A percentile compares a stretch with the other conserved stretches of the same genome.
These are phyloP conservation scores for Spatulosminthurus flaviceps DNA, from an alignment of 2,888 invertebrate species.

Conservation along the genomic window DNA sequence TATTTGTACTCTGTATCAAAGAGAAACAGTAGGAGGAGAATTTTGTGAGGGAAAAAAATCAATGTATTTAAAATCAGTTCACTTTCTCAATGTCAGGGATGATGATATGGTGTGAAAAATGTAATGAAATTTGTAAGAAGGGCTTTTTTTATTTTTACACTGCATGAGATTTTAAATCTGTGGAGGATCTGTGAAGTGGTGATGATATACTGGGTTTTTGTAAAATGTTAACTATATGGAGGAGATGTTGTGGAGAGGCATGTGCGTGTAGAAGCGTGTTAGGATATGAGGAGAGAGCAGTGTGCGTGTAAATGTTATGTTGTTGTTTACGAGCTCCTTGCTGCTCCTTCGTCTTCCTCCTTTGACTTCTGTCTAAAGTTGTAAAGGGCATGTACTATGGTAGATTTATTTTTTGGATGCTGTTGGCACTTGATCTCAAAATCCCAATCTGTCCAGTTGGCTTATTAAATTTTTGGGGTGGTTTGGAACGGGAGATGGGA, in stretches of 20 bases:
- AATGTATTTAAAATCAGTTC: too few species aligned
- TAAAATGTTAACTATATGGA: too few species aligned
- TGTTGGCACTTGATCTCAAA: background rate
- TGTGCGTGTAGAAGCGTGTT: background rate
- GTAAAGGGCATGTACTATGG: background rate
- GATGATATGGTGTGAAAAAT: too few species aligned
- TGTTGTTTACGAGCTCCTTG: background rate
- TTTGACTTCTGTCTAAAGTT: background rate
- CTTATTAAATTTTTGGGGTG: background rate
- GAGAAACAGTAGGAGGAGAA: too few species aligned
- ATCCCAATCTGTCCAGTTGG: slow-evolving; percentile 5
- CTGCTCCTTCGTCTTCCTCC: background rate
- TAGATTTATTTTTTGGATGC: background rate
- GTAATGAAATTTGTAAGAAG: too few species aligned
- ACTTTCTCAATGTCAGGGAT: too few species aligned
- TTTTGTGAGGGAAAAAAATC: too few species aligned
- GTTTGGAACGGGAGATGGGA: background rate
- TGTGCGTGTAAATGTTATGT: background rate
- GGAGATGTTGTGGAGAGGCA: background rate
- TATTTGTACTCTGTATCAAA: too few species aligned
- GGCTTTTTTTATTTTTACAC: too few species aligned
- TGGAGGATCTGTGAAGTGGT: too few species aligned
- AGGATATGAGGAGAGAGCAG: background rate
- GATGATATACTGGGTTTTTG: too few species aligned
- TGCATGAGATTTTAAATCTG: too few species aligned